These are phyloP conservation scores for Eristalis arbustorum DNA, from an alignment of 2,888 invertebrate species.

Conservation along the genomic window DNA sequence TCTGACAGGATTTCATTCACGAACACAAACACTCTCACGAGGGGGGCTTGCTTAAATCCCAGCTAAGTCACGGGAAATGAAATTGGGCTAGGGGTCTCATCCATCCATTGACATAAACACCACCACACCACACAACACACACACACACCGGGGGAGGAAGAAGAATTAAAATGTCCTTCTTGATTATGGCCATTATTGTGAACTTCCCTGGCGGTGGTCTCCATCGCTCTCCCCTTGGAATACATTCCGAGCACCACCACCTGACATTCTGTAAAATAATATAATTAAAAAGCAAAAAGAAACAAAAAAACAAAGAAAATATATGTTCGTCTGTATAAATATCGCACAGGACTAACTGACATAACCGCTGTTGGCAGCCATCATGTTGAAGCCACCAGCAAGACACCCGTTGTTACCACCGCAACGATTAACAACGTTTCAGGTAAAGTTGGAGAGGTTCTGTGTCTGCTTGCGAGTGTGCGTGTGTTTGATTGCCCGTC, in stretches of 20 bases:
- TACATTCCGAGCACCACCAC: background rate
- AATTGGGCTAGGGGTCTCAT: background rate
- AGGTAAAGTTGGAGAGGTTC: conserved; percentile 56
- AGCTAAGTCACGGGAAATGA: background rate
- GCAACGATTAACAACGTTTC: conserved; percentile 69
- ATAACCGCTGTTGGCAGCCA: conserved; percentile 69
- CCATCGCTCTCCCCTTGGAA: background rate
- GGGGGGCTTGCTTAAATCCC: background rate
- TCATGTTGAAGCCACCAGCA: conserved; percentile 68
- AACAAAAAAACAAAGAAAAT: background rate
- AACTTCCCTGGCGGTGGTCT: conserved; percentile 32
- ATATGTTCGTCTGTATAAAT: conserved; percentile 5
- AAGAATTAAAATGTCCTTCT: conserved; percentile 65
- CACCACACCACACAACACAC: background rate
- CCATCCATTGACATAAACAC: background rate
- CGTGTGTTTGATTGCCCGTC: conserved; percentile 11
- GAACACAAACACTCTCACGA: background rate
- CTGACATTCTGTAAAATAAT: conserved; percentile 10
- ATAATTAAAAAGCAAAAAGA: conserved; percentile 32
- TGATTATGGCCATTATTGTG: conserved; percentile 64
- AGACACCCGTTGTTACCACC: conserved; percentile 69
- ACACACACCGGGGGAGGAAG: background rate
- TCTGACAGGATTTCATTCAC: conserved; percentile 25
- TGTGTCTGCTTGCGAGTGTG: conserved; percentile 15
- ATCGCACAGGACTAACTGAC: conserved; percentile 69